Percentiles rank a stretch among this genome's conserved stretches.
These are phyloP conservation scores for Chaetophractus vellerosus DNA, from an alignment of 2,797 vertebrate genomes.

Conservation along the genomic window DNA sequence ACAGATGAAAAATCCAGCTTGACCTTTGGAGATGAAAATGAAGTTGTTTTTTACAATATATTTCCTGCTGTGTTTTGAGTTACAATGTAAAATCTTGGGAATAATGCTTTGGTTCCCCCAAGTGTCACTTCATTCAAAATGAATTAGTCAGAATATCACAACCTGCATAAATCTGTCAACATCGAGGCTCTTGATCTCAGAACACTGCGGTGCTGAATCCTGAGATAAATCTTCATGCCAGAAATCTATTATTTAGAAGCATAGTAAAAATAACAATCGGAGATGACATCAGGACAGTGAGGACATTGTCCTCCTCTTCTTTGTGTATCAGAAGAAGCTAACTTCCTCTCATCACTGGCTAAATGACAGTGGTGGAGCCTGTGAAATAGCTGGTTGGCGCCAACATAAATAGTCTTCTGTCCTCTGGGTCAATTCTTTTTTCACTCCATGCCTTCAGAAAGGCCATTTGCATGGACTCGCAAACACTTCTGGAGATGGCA, in stretches of 20 bases:
- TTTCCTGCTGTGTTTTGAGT: constrained; percentile 63
- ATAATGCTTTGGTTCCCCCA: constrained; percentile 51
- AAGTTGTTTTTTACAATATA: not conserved
- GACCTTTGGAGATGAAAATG: not conserved
- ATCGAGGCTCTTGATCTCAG: constrained; percentile 83
- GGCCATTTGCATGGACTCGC: not conserved
- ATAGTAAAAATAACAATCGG: constrained; percentile 88
- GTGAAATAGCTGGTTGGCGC: constrained; percentile 49
- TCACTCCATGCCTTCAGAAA: constrained; percentile 53
- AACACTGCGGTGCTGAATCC: constrained; percentile 87
- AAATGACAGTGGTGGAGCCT: constrained; percentile 64
- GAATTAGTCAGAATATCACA: constrained; percentile 88
- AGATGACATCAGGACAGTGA: constrained; percentile 87
- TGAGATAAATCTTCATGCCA: constrained; percentile 89
- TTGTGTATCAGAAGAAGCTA: constrained; percentile 86
- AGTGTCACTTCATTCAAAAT: constrained; percentile 87
- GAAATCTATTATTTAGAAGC: constrained; percentile 88
- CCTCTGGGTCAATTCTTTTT: constrained; percentile 50
- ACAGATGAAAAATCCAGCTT: not conserved
- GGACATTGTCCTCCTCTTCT: constrained; percentile 80
- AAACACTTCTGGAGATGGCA: constrained; percentile 54
- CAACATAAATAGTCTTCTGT: constrained; percentile 61
- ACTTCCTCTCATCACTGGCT: constrained; percentile 84
- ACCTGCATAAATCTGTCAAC: constrained; percentile 88
- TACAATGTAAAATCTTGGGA: constrained; percentile 70